Conservation (phyloP, 2,113 vertebrate species). For the Engystomops pustulosus region DNA sequence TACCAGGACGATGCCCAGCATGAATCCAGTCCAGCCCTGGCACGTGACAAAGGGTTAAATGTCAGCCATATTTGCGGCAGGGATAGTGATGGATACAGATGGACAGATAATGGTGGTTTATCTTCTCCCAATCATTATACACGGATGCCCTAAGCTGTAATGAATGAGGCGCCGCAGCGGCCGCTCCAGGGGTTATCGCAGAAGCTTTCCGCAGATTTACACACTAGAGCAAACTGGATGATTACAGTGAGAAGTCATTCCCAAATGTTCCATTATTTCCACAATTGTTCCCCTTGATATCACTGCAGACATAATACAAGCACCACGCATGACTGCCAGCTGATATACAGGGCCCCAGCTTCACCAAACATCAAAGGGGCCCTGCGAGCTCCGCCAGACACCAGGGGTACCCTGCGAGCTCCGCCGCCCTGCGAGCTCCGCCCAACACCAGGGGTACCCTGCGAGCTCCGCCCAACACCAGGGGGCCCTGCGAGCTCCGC, state of each 20-base stretch:
- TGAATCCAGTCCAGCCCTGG: no score
- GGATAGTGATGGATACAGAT: slow-evolving; percentile 17
- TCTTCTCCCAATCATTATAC: slow-evolving; percentile 14
- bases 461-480: no score
- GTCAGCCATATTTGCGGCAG: neutral
- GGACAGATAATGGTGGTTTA: slow-evolving; percentile 23
- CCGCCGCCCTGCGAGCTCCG: no score
- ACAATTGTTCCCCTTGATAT: slow-evolving; percentile 9
- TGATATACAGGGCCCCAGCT: neutral
- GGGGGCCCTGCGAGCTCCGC: no score
- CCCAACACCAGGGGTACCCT: no score
- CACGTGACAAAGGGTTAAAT: neutral
- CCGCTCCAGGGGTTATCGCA: neutral
- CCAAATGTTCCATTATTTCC: slow-evolving; percentile 6
- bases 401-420: no score
- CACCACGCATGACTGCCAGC: neutral
- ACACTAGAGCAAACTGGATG: slow-evolving; percentile 30
- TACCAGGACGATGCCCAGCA: no score
- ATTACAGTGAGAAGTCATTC: neutral
- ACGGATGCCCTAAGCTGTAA: slow-evolving; percentile 17
- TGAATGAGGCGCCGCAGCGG: neutral
- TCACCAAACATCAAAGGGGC: no score
- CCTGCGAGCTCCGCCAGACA: no score
- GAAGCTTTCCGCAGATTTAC: slow-evolving; percentile 14
- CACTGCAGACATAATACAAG: neutral